Percentiles rank a stretch among this genome's conserved stretches.
Evolutionary conservation across 2,797 vertebrate genomes (phyloP).

Genomic region (Siniperca obscura): DNA sequence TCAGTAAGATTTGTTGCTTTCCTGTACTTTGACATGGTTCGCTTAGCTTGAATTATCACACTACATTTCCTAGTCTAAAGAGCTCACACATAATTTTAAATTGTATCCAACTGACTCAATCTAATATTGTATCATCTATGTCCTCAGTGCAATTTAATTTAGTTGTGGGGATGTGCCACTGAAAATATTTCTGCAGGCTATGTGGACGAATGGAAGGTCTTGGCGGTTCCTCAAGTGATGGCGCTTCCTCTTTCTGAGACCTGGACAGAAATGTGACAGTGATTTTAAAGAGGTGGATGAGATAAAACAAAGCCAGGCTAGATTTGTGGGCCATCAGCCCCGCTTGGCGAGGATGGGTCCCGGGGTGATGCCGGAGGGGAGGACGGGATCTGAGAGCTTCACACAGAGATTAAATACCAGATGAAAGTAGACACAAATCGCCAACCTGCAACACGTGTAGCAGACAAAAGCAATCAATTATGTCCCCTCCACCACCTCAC

Average conservation of each 20-base stretch:
- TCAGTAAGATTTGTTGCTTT: constrained; percentile 44
- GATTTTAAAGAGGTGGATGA: constrained; percentile 27
- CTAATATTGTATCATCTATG: neutral
- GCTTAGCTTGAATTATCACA: constrained; percentile 26
- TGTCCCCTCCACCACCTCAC: constrained; percentile 78
- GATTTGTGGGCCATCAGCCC: constrained; percentile 26
- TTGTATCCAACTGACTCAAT: constrained; percentile 3
- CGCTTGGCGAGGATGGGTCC: neutral
- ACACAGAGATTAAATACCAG: constrained; percentile 79
- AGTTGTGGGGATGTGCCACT: neutral
- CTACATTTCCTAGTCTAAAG: constrained; percentile 5
- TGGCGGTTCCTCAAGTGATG: neutral
- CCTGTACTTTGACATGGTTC: constrained; percentile 27
- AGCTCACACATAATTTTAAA: constrained; percentile 26
- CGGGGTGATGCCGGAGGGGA: neutral
- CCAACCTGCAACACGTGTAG: constrained; percentile 84
- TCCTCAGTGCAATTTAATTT: constrained; percentile 1
- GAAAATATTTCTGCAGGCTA: constrained; percentile 12
- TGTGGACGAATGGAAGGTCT: neutral
- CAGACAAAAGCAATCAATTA: constrained; percentile 88
- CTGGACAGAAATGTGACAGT: constrained; percentile 35
- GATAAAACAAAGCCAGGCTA: constrained; percentile 46
- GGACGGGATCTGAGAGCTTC: constrained; percentile 62
- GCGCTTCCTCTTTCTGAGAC: constrained; percentile 28
- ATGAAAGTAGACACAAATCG: constrained; percentile 84